A percentile compares a stretch with the other conserved stretches of the same genome.
Evolutionary conservation across 2,888 invertebrate genomes (phyloP).

Genomic region (Drosophila koepferae): DNA sequence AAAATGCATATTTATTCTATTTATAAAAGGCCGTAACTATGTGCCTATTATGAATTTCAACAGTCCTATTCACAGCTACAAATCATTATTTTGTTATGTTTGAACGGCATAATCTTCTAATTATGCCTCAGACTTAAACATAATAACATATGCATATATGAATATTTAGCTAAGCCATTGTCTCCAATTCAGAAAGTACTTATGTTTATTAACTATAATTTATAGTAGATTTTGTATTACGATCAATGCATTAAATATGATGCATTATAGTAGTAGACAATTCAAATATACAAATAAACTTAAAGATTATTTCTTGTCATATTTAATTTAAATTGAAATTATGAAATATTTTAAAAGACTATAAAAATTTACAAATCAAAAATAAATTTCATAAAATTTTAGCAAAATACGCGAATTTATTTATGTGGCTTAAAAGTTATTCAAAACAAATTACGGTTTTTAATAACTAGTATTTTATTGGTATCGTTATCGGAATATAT

Average conservation of each 20-base stretch:
- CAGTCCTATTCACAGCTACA: slow-evolving; percentile 19
- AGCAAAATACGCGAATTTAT: too few relatives aligned
- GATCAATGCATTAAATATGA: background rate
- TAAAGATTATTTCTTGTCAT: background rate
- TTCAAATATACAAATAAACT: background rate
- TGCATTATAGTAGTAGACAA: background rate
- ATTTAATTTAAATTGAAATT: too few relatives aligned
- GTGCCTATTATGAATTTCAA: slow-evolving; percentile 27
- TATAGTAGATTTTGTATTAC: too few relatives aligned
- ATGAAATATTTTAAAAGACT: background rate
- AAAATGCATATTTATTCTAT: slow-evolving; percentile 56
- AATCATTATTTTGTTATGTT: slow-evolving; percentile 6
- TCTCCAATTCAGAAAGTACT: background rate
- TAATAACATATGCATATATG: background rate
- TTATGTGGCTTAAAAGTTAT: background rate
- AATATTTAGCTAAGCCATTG: background rate
- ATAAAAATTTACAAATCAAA: background rate
- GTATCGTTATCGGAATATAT: background rate
- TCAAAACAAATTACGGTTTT: background rate
- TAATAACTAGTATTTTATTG: background rate
- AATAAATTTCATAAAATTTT: background rate
- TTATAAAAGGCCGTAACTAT: slow-evolving; percentile 56
- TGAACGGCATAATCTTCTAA: slow-evolving; percentile 17
- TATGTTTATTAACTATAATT: background rate
- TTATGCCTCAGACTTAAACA: background rate